phyloP scores from a whole-genome alignment of 2,113 vertebrate genomes.

The Podarcis raffonei region DNA sequence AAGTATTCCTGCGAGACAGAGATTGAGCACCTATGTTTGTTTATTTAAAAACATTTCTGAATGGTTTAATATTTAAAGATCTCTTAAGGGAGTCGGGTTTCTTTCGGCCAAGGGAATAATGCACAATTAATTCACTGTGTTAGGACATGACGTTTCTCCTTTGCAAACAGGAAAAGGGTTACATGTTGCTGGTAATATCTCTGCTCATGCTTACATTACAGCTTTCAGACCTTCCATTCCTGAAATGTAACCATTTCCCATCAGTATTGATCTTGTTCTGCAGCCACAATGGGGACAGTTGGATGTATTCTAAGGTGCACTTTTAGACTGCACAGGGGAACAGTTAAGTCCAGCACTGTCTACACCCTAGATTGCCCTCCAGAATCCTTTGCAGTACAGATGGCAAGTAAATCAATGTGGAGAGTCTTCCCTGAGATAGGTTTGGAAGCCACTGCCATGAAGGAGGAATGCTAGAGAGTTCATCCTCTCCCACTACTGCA shows the following conservation, averaged over 20 bases:
- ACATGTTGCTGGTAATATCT: not conserved
- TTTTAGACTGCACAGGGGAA: not conserved
- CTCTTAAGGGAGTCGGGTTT: too few species aligned
- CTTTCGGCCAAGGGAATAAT: too few species aligned
- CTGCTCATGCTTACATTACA: not conserved
- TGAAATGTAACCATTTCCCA: not conserved
- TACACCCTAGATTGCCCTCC: not conserved
- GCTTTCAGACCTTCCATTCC: not conserved
- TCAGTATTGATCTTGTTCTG: not conserved
- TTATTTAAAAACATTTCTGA: too few species aligned
- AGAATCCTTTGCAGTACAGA: not conserved
- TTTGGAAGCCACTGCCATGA: not conserved
- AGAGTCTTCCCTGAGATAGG: not conserved
- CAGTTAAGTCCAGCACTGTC: not conserved
- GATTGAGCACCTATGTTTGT: fast-evolving
- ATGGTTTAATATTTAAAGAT: too few species aligned
- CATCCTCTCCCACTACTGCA: not conserved
- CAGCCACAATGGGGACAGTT: not conserved
- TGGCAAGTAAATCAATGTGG: not conserved
- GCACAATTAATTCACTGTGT: not conserved
- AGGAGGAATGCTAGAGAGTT: not conserved
- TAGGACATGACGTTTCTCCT: not conserved
- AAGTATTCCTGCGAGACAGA: not conserved
- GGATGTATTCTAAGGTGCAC: not conserved
- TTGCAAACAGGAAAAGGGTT: not conserved